phyloP scores from a whole-genome alignment of 2,113 vertebrate genomes.

The Eonycteris spelaea region DNA sequence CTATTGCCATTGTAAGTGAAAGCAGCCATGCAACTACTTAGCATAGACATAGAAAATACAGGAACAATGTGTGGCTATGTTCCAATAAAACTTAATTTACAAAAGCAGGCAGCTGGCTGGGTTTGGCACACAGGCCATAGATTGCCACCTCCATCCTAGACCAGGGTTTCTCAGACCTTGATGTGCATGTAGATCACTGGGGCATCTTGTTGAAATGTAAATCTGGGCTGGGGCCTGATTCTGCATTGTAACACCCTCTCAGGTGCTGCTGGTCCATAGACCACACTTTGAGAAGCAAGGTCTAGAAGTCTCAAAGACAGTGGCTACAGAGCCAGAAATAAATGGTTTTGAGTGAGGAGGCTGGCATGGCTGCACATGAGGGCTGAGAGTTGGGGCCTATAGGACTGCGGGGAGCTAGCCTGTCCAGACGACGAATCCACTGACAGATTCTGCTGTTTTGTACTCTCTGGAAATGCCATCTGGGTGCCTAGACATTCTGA shows the following conservation, averaged over 20 bases:
- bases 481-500: neutral
- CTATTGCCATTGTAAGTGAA: neutral
- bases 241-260: neutral
- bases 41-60: neutral
- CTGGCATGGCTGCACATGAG: rapidly evolving
- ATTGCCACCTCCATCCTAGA: neutral
- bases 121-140: neutral
- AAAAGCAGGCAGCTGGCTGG: neutral
- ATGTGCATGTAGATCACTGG: neutral
- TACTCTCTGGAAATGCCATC: neutral
- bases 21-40: neutral
- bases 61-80: neutral
- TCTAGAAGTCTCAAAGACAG: neutral
- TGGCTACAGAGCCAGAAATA: neutral
- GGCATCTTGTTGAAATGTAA: neutral
- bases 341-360: too few relatives aligned
- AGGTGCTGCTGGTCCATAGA: neutral
- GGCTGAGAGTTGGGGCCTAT: neutral
- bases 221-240: neutral
- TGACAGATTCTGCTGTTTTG: neutral
- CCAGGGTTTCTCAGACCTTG: neutral
- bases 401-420: neutral
- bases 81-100: neutral
- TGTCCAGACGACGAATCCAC: neutral
- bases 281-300: neutral